phyloP scores from a whole-genome alignment of 2,797 vertebrate species.

The Podarcis lilfordi region DNA sequence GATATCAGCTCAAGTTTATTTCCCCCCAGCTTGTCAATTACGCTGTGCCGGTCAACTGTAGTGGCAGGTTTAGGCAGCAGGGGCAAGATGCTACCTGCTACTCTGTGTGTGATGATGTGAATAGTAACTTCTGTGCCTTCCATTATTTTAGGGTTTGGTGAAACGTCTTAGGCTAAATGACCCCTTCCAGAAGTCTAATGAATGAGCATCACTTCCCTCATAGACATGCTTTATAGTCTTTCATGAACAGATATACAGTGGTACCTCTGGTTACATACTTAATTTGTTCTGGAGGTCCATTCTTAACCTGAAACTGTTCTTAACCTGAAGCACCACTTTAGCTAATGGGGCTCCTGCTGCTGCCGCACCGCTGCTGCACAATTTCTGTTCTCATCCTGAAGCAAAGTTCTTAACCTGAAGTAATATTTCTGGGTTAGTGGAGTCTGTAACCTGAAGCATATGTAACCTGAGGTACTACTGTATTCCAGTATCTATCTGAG shows the following conservation, averaged over 20 bases:
- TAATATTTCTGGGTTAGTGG: too few relatives aligned
- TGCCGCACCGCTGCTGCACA: too few relatives aligned
- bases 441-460: too few relatives aligned
- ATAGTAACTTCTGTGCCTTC: not conserved
- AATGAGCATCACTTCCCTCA: too few relatives aligned
- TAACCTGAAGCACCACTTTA: too few relatives aligned
- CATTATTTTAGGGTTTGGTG: not conserved
- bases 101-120: not conserved
- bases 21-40: not conserved
- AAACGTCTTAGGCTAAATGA: not conserved
- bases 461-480: too few relatives aligned
- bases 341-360: too few relatives aligned
- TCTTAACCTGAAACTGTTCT: too few relatives aligned
- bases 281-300: too few relatives aligned
- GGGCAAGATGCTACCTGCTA: constrained; percentile 9
- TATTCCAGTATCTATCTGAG: not conserved
- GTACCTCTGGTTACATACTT: too few relatives aligned
- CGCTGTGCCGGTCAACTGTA: not conserved
- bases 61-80: not conserved
- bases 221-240: not conserved
- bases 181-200: not conserved
- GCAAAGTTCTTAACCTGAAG: too few relatives aligned
- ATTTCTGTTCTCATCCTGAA: too few relatives aligned
- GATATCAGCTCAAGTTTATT: not conserved
- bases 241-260: not conserved